phyloP scores from a whole-genome alignment of 2,113 vertebrate genomes.

The Callopanchax toddi region DNA sequence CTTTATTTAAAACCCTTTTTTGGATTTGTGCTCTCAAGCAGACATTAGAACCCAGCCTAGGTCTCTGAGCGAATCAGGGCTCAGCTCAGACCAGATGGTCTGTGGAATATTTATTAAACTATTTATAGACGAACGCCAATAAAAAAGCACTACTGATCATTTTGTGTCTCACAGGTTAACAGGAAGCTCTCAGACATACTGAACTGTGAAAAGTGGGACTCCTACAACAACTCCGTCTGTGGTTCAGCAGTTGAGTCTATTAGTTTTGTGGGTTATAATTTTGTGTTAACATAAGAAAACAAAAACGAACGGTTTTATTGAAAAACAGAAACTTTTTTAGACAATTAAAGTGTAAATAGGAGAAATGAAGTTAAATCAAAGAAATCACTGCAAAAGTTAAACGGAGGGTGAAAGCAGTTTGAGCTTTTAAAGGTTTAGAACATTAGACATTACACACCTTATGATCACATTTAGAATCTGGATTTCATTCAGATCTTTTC shows the following conservation, averaged over 20 bases:
- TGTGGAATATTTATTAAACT: too few relatives aligned
- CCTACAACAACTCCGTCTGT: not conserved
- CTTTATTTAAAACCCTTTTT: too few relatives aligned
- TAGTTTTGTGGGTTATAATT: constrained; percentile 24
- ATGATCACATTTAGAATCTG: too few relatives aligned
- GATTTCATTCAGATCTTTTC: too few relatives aligned
- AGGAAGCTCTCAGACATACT: not conserved
- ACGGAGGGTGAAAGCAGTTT: too few relatives aligned
- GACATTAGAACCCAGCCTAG: too few relatives aligned
- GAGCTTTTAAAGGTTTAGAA: too few relatives aligned
- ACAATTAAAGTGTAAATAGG: constrained; percentile 10
- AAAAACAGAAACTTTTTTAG: not conserved
- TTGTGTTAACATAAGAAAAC: not conserved
- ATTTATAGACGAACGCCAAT: too few relatives aligned
- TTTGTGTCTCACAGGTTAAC: not conserved
- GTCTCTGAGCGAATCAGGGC: too few relatives aligned
- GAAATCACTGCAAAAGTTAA: not conserved
- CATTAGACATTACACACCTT: too few relatives aligned
- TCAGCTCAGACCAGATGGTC: too few relatives aligned
- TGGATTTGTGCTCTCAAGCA: too few relatives aligned
- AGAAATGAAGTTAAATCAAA: constrained; percentile 19
- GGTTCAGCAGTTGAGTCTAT: constrained; percentile 3
- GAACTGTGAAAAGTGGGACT: constrained; percentile 36
- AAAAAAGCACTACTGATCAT: not conserved
- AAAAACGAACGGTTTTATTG: not conserved